phyloP scores from a whole-genome alignment of 2,113 vertebrate species.

The Boulengeromyrus knoepffleri region DNA sequence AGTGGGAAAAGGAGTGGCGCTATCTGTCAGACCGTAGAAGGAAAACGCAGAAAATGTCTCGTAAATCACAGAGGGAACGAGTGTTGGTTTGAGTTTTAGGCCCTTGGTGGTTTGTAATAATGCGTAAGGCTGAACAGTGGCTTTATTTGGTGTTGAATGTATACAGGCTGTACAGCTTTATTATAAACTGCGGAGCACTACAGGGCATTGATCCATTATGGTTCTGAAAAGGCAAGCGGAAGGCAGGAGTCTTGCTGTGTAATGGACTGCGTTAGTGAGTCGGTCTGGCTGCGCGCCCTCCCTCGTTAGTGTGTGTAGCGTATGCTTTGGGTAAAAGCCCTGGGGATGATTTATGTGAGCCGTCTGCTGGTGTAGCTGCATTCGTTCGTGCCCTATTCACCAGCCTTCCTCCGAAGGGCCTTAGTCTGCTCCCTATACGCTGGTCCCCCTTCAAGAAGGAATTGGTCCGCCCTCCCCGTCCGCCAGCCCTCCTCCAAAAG shows the following conservation, averaged over 20 bases:
- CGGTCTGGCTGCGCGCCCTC: neutral
- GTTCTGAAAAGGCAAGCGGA: neutral
- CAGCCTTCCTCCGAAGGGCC: neutral
- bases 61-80: neutral
- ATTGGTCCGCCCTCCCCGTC: neutral
- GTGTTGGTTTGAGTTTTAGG: neutral
- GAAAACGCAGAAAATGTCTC: neutral
- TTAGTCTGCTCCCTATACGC: neutral
- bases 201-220: neutral
- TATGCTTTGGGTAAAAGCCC: neutral
- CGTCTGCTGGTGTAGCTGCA: neutral
- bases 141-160: neutral
- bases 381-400: neutral
- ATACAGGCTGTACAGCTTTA: neutral
- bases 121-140: neutral
- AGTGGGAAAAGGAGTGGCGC: neutral
- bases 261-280: neutral
- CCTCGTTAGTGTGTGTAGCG: neutral
- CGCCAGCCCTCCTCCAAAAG: neutral
- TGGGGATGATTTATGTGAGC: neutral
- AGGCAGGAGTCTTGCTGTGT: conserved; percentile 2
- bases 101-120: neutral
- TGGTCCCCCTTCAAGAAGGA: neutral
- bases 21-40: neutral
- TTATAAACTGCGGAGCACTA: neutral